Conservation (phyloP, 2,797 vertebrate species). For the Pantherophis alleghaniensis region DNA sequence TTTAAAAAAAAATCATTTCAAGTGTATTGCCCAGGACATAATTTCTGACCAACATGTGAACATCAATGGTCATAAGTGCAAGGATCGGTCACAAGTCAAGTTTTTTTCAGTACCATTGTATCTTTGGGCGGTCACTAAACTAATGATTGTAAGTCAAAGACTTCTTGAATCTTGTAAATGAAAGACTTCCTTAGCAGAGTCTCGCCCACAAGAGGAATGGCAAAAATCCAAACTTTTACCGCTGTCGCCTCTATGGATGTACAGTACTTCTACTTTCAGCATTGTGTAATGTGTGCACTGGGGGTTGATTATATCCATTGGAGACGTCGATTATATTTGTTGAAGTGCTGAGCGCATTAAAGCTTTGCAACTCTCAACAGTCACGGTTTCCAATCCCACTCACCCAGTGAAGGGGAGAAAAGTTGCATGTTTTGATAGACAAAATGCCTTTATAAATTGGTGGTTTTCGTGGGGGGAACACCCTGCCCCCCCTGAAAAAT, state of each 20-base stretch:
- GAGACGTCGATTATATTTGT: neutral
- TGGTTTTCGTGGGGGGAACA: neutral
- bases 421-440: neutral
- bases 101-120: no score
- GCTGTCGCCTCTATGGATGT: neutral
- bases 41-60: no score
- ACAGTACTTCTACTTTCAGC: neutral
- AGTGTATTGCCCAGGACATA: no score
- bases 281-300: neutral
- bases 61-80: no score
- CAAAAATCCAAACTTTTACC: neutral
- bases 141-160: neutral
- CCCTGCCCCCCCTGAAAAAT: neutral
- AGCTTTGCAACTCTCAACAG: neutral
- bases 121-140: no score
- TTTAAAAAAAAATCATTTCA: no score
- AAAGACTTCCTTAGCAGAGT: neutral
- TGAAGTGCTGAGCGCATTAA: no score
- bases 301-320: neutral
- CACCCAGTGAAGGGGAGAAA: neutral
- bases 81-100: no score
- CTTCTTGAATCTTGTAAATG: neutral
- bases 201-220: neutral
- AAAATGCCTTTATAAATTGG: neutral
- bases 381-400: neutral